Evolutionary conservation across 2,113 vertebrate genomes (phyloP), one percentile per base, ranked within the genome.

Genomic region (Thalassarche chlororhynchos): DNA sequence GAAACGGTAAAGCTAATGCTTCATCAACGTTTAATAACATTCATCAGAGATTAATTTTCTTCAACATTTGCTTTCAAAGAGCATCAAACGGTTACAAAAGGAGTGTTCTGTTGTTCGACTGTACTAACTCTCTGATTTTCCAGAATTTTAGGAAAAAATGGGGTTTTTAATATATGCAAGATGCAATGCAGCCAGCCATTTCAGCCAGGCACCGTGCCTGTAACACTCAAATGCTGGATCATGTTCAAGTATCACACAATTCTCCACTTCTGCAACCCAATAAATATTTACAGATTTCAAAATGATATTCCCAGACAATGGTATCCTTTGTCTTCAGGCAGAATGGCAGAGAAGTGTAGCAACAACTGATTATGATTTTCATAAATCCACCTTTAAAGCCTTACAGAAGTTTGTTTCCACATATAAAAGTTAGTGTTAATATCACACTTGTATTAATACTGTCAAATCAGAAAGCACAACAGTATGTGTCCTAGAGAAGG

Each of bases 21-120:
- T 68, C 38, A 77, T 4, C 69, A 93, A 91, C 72, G 89, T 87
- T 89, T 95, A 97, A 89, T 28, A 91, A 80, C 72, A 81, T 83
- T 97, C 76, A 87, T 83, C 38, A 72, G 40, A 72, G 74, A 93
- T 32, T 0, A 72, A 76, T 75, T 77, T 79, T 90, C 93, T 90
- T 78, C 87, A 89, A 47, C 42, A 75, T 88, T 90, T 91, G 47
- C 71, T 94, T 96, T 72, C 92, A 74, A 83, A 95, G 9, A 76
- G 19, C 38, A 89, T 38, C 60, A 86, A 83, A 78, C 51, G 7
- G n/a, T 87, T 81, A 77, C 42, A 90, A 88, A 75, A 87, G 7
- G 17, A 62, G 23, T 7, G 3, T 38, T 81, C 71, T 68, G 47
- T 32, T 88, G 61, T 62, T 81, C 6, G 29, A 85, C 66, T 12